Base-by-base conservation (phyloP, 1,140 invertebrate genomes). In the Caerostris darwini region DNA sequence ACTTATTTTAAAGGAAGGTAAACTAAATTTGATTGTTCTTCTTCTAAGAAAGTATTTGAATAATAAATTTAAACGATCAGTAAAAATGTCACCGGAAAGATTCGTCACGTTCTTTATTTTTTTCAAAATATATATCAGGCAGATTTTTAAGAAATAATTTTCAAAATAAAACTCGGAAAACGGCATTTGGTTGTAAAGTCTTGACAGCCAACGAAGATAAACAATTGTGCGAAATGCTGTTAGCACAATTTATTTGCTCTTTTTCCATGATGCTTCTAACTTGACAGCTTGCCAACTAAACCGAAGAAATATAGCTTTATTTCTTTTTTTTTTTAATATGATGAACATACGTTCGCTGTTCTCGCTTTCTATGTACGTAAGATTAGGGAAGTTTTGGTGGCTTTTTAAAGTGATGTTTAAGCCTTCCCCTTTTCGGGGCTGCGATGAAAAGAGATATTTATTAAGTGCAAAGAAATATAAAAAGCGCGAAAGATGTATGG, bases 201-300 rank as follows among this genome's bases (percentile, higher is more conserved):
- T 34, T 83, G 82, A 83, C 82, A 83, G 82, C 17, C 82, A 83
- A 83, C 82, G 82, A 83, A 83, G 82, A 83, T 83, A 83, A 83
- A 83, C 82, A 83, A 83, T 83, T 83, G 82, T 17, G 82, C 8
- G 56, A 83, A 83, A 83, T 83, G 82, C 82, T 83, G 82, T 58
- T 56, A 58, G 82, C 82, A 83, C 82, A 83, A 83, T 58, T 83
- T 83, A 83, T 83, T 83, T 83, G 82, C 82, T 83, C 82, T 83
- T 83, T 83, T 58, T 83, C 82, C 56, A 58, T 58, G 82, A 83
- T 83, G 82, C 82, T 19, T 58, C 82, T 57, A 83, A 83, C 82
- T 83, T 83, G 82, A 83, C 82, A 83, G 56, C 82, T 83, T 56
- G 82, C 82, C 82, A 83, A 83, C 82, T 83, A 83, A 83, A 83